Conservation (phyloP, 2,113 vertebrate genomes). For the Azemiops feae region DNA sequence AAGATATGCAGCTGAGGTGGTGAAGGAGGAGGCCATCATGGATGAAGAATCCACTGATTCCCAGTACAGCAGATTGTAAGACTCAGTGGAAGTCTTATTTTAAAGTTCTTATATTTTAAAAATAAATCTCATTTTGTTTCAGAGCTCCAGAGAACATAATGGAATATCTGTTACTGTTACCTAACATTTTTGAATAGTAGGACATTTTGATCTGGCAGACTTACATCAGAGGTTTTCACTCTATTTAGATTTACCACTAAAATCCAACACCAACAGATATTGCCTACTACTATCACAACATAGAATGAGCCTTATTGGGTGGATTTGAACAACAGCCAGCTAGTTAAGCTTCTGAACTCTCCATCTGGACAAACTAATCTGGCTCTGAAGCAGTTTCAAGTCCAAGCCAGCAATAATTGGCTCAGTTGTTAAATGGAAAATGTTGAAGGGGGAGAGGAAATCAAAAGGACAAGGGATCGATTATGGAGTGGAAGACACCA, state of each 20-base stretch:
- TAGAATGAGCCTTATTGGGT: not conserved
- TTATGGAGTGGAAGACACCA: not conserved
- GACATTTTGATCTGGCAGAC: not conserved
- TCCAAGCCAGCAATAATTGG: not conserved
- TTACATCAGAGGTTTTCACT: not conserved
- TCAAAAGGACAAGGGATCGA: not conserved
- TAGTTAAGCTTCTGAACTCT: not conserved
- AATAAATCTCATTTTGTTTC: not conserved
- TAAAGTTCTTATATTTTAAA: not conserved
- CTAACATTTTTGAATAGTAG: not conserved
- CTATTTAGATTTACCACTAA: not conserved
- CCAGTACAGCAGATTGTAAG: constrained; percentile 54
- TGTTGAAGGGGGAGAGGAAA: not conserved
- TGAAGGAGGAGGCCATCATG: not conserved
- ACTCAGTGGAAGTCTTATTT: not conserved
- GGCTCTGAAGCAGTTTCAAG: not conserved
- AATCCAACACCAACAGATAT: not conserved
- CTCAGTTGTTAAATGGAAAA: not conserved
- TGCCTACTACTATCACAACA: not conserved
- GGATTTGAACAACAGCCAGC: not conserved
- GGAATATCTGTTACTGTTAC: not conserved
- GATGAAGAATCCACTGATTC: not conserved
- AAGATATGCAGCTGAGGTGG: not conserved
- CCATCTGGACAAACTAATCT: not conserved
- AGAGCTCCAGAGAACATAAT: not conserved